Conservation (phyloP, 2,113 vertebrate genomes). For the pig (Sus scrofa) region DNA sequence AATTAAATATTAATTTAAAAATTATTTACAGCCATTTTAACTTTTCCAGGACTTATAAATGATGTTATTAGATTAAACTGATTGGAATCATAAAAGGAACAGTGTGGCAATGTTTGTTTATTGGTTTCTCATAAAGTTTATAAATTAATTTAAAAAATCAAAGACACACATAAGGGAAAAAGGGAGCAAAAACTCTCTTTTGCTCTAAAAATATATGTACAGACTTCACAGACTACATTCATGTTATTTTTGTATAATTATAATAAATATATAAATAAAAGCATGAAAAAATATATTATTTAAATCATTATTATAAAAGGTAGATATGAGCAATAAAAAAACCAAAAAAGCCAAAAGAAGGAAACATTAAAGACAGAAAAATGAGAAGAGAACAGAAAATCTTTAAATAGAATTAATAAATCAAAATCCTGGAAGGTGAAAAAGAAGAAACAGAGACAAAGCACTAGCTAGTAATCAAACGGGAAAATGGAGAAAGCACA, state of each 20-base stretch:
- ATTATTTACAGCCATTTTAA: background rate
- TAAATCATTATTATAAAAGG: background rate
- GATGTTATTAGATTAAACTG: background rate
- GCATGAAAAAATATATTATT: background rate
- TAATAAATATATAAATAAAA: slow-evolving; percentile 15
- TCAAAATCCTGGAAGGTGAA: background rate
- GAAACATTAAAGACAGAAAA: background rate
- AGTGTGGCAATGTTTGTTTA: background rate
- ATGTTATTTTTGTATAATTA: background rate
- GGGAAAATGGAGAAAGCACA: background rate
- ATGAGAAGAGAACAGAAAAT: background rate
- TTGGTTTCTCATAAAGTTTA: background rate
- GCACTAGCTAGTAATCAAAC: background rate
- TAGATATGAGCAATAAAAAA: background rate
- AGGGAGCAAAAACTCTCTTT: background rate
- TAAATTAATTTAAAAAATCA: background rate
- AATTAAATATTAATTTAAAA: no score
- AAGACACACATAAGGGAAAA: background rate
- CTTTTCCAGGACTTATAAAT: background rate
- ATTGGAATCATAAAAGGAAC: background rate
- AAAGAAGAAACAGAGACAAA: background rate
- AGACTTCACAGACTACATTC: background rate
- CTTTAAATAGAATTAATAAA: background rate
- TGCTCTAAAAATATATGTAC: background rate
- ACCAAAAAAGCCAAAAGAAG: background rate